Percentiles rank a stretch among this genome's conserved stretches.
These are phyloP conservation scores for Triplophysa bombifrons DNA, from an alignment of 2,797 vertebrate species.

Conservation along the genomic window DNA sequence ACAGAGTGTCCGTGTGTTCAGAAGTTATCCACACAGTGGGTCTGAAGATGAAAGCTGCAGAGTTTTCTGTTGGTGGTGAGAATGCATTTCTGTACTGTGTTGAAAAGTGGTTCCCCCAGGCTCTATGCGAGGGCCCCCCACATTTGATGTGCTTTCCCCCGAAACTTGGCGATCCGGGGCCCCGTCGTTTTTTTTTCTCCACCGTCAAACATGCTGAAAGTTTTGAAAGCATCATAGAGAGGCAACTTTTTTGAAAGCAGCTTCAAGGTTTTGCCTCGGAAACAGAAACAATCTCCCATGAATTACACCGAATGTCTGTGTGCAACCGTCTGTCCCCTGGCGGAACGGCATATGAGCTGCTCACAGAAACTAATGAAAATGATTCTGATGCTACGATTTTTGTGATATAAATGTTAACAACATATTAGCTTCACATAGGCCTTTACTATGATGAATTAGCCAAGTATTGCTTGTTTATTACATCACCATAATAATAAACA, in stretches of 20 bases:
- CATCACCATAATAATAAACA: not conserved
- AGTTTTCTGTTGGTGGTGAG: slow-evolving; percentile 55
- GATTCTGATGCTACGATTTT: slow-evolving; percentile 61
- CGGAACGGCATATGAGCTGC: slow-evolving; percentile 70
- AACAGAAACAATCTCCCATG: slow-evolving; percentile 70
- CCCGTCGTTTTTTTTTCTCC: not conserved
- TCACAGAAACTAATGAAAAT: slow-evolving; percentile 65
- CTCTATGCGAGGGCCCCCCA: slow-evolving; percentile 31
- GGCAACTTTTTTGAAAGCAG: not conserved
- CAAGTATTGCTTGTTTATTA: not conserved
- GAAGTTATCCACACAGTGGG: slow-evolving; percentile 59
- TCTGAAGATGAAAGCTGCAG: slow-evolving; percentile 53
- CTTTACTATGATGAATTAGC: not conserved
- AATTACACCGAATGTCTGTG: slow-evolving; percentile 50
- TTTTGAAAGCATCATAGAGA: slow-evolving; percentile 32
- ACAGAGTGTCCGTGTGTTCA: slow-evolving; percentile 9
- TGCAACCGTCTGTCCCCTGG: slow-evolving; percentile 72
- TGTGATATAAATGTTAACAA: slow-evolving; percentile 44
- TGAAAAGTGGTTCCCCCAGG: slow-evolving; percentile 50
- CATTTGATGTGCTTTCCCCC: slow-evolving; percentile 30
- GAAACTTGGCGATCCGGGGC: slow-evolving; percentile 14
- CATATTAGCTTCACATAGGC: not conserved
- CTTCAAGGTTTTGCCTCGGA: slow-evolving; percentile 58
- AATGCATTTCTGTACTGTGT: slow-evolving; percentile 49
- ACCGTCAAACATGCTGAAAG: slow-evolving; percentile 25